phyloP scores from a whole-genome alignment of 2,113 vertebrate species.

The Epinephelus moara region DNA sequence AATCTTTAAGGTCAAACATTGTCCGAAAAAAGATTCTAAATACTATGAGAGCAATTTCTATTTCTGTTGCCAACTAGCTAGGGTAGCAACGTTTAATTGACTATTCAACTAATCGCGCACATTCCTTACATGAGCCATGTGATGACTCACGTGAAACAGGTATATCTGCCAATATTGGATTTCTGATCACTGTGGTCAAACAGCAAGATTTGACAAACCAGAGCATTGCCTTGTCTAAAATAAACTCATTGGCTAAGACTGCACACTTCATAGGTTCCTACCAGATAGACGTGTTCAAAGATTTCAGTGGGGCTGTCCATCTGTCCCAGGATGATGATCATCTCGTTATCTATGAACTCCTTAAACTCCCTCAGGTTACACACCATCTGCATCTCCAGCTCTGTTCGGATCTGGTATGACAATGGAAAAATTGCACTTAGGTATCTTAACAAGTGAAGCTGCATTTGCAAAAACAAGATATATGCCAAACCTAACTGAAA shows the following conservation, averaged over 20 bases:
- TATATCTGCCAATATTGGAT: too few species aligned
- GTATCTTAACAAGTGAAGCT: background rate
- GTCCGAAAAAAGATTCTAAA: too few species aligned
- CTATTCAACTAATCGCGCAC: too few species aligned
- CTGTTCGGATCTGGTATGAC: slow-evolving; percentile 91
- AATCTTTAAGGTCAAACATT: too few species aligned
- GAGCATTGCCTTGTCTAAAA: background rate
- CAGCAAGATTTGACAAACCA: background rate
- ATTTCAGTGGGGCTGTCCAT: slow-evolving; percentile 99
- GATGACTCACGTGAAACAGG: too few species aligned
- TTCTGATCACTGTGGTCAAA: background rate
- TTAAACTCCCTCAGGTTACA: slow-evolving; percentile 98
- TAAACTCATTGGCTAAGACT: background rate
- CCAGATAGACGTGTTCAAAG: slow-evolving; percentile 97
- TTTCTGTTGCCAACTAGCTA: too few species aligned
- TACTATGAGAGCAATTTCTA: too few species aligned
- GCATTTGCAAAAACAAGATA: background rate
- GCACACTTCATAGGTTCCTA: slow-evolving; percentile 76
- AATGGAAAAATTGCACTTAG: background rate
- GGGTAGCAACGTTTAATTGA: too few species aligned
- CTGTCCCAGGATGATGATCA: slow-evolving; percentile 98
- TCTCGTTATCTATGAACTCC: slow-evolving; percentile 98
- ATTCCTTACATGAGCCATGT: too few species aligned
- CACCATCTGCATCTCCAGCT: slow-evolving; percentile 98
- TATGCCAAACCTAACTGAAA: background rate